A percentile compares a stretch with the other conserved stretches of the same genome.
These are phyloP conservation scores for Brachyopa scutellaris DNA, from an alignment of 2,888 invertebrate genomes.

Conservation along the genomic window DNA sequence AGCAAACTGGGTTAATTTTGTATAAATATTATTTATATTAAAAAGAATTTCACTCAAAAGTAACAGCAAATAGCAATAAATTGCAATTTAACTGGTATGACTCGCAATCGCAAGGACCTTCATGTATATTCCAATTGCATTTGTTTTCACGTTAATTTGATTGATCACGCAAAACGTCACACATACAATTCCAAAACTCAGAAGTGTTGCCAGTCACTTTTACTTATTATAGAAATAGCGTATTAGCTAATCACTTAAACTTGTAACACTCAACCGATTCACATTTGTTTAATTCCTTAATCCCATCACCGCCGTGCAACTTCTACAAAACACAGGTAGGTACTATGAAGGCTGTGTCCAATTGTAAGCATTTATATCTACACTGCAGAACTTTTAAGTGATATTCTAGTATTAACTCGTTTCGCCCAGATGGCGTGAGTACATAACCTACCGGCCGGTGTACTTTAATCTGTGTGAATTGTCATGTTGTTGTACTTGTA, in stretches of 20 bases:
- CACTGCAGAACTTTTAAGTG: neutral
- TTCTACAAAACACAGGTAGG: constrained; percentile 3
- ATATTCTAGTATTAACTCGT: constrained; percentile 25
- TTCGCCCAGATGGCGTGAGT: constrained; percentile 10
- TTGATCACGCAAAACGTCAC: too few species aligned
- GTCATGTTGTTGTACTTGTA: neutral
- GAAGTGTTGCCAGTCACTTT: too few species aligned
- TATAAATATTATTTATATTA: too few species aligned
- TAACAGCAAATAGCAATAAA: too few species aligned
- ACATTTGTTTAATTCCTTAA: neutral
- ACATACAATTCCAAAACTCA: too few species aligned
- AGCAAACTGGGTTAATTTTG: too few species aligned
- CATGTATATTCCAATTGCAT: too few species aligned
- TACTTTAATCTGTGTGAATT: neutral
- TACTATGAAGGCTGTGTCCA: neutral
- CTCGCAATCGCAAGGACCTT: too few species aligned
- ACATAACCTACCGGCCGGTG: neutral
- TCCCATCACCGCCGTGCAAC: neutral
- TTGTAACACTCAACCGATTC: neutral
- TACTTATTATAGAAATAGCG: too few species aligned
- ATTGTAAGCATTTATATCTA: constrained; percentile 20
- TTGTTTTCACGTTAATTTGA: too few species aligned
- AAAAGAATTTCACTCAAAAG: too few species aligned
- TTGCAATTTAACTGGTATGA: too few species aligned
- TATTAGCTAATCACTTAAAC: neutral